phyloP scores from a whole-genome alignment of 2,797 vertebrate species.

The Micromesistius poutassou region DNA sequence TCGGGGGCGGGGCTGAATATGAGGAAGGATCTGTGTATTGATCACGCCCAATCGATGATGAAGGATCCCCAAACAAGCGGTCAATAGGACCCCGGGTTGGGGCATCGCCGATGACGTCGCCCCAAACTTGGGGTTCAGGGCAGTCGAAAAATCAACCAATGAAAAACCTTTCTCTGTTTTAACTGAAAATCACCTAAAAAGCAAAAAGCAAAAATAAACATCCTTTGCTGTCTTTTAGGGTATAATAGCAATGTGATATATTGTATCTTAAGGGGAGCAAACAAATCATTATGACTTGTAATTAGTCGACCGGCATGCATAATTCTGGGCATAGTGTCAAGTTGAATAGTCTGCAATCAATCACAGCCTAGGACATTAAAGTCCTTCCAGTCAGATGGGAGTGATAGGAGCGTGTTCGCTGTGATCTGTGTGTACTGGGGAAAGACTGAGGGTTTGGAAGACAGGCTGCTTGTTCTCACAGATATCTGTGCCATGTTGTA shows the following conservation, averaged over 20 bases:
- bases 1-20: not conserved
- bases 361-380: not conserved
- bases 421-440: not conserved
- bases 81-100: not conserved
- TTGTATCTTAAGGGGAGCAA: not conserved
- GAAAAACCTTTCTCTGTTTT: not conserved
- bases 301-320: not conserved
- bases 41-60: not conserved
- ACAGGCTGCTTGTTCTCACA: not conserved
- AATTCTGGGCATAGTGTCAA: not conserved
- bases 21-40: not conserved
- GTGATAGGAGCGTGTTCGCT: not conserved
- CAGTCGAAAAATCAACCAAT: not conserved
- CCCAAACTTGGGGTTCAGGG: not conserved
- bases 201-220: too few relatives aligned
- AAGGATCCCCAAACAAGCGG: not conserved
- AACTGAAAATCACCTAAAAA: not conserved
- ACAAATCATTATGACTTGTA: not conserved
- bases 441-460: not conserved
- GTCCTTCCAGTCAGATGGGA: not conserved
- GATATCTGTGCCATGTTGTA: not conserved
- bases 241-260: not conserved
- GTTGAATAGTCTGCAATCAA: not conserved
- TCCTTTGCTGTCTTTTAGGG: not conserved
- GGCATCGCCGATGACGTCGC: too few relatives aligned